These are phyloP conservation scores for Drosophila rufa DNA, from an alignment of 1,140 invertebrate species.

Conservation along the genomic window DNA sequence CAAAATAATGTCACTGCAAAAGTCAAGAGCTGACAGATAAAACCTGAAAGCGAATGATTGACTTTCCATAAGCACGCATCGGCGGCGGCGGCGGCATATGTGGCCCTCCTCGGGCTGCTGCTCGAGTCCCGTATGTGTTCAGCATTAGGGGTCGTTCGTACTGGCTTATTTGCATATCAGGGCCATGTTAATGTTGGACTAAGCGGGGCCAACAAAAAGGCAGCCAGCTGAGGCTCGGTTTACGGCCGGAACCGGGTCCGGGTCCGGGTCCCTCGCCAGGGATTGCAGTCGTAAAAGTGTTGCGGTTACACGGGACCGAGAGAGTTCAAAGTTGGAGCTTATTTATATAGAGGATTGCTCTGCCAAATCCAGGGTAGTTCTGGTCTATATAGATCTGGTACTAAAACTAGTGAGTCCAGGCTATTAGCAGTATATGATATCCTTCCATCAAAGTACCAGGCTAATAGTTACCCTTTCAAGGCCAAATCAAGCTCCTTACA, in stretches of 20 bases:
- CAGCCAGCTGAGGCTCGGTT: conserved; percentile 32
- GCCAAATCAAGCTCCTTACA: neutral
- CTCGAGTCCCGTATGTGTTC: conserved; percentile 8
- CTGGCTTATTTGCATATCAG: conserved; percentile 74
- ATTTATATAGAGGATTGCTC: neutral
- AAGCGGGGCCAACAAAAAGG: conserved; percentile 33
- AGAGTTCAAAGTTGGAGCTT: conserved; percentile 20
- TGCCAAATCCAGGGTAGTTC: neutral
- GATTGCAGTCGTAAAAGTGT: conserved; percentile 27
- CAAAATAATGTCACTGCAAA: conserved; percentile 65
- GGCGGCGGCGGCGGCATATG: conserved; percentile 26
- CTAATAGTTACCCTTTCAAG: conserved; percentile 20
- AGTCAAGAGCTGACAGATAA: conserved; percentile 65
- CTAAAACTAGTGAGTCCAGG: neutral
- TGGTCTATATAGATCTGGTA: neutral
- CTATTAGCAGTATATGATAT: too few species aligned
- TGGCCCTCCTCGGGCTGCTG: neutral
- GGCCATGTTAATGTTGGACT: conserved; percentile 42
- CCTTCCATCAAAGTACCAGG: too few species aligned
- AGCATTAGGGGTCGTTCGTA: conserved; percentile 28
- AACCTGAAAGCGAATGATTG: conserved; percentile 74
- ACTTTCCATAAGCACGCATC: conserved; percentile 74
- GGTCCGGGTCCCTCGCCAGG: conserved; percentile 8
- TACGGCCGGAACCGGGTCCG: conserved; percentile 1
- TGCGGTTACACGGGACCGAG: conserved; percentile 14